A percentile compares a stretch with the other conserved stretches of the same genome.
Evolutionary conservation across 2,113 vertebrate species (phyloP).

Genomic region (Sisor rabdophorus): DNA sequence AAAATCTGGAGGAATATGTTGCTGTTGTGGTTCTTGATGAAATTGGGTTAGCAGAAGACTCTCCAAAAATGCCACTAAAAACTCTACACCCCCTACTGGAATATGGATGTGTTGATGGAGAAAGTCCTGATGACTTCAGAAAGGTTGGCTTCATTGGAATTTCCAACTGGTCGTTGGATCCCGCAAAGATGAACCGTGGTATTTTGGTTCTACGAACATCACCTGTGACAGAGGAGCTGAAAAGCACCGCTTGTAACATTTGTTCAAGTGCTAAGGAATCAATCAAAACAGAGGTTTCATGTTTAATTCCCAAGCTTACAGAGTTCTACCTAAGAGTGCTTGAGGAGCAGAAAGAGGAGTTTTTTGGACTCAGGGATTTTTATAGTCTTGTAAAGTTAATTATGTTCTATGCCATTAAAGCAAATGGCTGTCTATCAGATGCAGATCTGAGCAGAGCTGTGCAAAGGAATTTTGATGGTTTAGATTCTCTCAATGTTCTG

Average conservation of each 20-base stretch:
- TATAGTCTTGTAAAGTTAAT: constrained; percentile 58
- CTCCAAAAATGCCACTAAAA: constrained; percentile 60
- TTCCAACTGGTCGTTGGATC: constrained; percentile 63
- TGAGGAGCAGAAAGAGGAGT: constrained; percentile 34
- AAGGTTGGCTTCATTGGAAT: constrained; percentile 61
- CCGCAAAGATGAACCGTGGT: constrained; percentile 63
- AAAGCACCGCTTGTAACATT: constrained; percentile 54
- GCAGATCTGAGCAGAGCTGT: constrained; percentile 44
- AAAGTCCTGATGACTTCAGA: constrained; percentile 45
- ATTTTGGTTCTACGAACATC: constrained; percentile 54
- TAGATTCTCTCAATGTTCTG: constrained; percentile 41
- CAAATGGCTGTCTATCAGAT: constrained; percentile 14
- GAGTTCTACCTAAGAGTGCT: constrained; percentile 50
- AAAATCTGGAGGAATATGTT: constrained; percentile 54
- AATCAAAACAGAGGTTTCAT: neutral
- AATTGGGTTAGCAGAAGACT: constrained; percentile 59
- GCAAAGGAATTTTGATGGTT: constrained; percentile 57
- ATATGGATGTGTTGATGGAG: constrained; percentile 53
- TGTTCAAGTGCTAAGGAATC: constrained; percentile 36
- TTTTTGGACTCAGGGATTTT: constrained; percentile 59
- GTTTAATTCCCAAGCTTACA: constrained; percentile 50
- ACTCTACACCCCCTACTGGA: constrained; percentile 59
- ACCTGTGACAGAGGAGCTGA: constrained; percentile 47
- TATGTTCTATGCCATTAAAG: constrained; percentile 24
- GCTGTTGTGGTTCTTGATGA: constrained; percentile 59